Conservation (phyloP, 2,888 invertebrate genomes). For the Chironomus riparius region DNA sequence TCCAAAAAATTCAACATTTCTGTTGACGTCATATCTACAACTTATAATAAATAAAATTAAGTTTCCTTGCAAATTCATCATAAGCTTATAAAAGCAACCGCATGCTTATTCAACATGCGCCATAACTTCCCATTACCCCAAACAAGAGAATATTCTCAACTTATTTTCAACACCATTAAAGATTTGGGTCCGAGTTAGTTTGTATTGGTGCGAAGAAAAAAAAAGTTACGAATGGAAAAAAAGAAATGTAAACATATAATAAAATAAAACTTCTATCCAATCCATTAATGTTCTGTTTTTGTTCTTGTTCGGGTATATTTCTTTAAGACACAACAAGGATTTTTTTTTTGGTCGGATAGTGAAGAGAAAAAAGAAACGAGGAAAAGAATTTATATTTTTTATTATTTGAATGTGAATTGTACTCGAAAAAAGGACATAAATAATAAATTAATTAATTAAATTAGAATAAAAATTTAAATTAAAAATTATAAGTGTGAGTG, state of each 20-base stretch:
- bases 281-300: constrained; percentile 28
- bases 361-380: background rate
- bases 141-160: background rate
- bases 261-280: constrained; percentile 27
- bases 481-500: no score
- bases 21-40: no score
- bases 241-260: constrained; percentile 27
- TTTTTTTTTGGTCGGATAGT: constrained; percentile 6
- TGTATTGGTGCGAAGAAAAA: constrained; percentile 24
- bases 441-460: background rate
- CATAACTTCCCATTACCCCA: background rate
- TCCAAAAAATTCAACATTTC: no score
- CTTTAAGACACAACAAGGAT: constrained; percentile 27
- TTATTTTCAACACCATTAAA: constrained; percentile 24
- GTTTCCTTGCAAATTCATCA: no score
- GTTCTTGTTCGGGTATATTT: constrained; percentile 27
- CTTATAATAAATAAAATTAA: no score
- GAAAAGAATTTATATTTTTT: background rate
- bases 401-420: background rate
- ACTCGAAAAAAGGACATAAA: constrained; percentile 11
- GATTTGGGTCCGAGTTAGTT: constrained; percentile 12
- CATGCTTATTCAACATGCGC: background rate
- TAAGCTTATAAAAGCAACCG: no score
- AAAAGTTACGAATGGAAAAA: constrained; percentile 27
- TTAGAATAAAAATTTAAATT: background rate